Evolutionary conservation across 30 jellyfish, hydroid and myxozoan genomes (phyloP), one percentile per base, ranked within the genome.

Genomic region (Aurelia coerulea): DNA sequence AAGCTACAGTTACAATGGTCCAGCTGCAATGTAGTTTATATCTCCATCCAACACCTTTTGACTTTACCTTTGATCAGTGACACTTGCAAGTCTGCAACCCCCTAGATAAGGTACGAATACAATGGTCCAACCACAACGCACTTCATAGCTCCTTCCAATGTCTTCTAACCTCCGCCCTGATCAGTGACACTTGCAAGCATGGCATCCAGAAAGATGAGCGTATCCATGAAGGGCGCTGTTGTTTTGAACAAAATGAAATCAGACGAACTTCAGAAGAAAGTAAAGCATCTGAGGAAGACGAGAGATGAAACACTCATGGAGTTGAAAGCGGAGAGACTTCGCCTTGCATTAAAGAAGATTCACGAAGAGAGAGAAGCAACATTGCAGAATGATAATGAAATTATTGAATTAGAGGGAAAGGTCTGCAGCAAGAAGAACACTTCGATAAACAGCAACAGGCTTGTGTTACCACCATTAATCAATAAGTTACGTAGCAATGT

Each of bases 251-350:
- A 79, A 53, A 64, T 53, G 23, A 70, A 79, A 34, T 34, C 80
- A 17, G 89, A 32, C 49, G 89, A 79, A 23, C 89, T 79, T 13
- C 71, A 56, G 5, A 65, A 66, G 33, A 41, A 31, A 17, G 89
- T 79, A 23, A 65, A 53, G 2, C 66, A 79, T 54, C 80, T 79
- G 2, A 62, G 80, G 23, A 79, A 79, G 59, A 29, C 89, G 39
- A 79, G 89, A 63, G 89, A 79, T 53, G 89, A 79, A 79, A 42
- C 89, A 9, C 35, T 79, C n/a, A 79, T 79, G 89, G 89, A 79
- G 68, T 63, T 79, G 37, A 79, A 49, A 54, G 80, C 89, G 8
- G 89, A 79, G 66, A 42, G 72, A 42, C 41, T 65, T n/a, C 29
- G 89, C 19, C 58, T 79, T 19, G 62, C 62, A 41, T 32, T 79